Conservation (phyloP, 2,113 vertebrate genomes). For the Naja naja region DNA sequence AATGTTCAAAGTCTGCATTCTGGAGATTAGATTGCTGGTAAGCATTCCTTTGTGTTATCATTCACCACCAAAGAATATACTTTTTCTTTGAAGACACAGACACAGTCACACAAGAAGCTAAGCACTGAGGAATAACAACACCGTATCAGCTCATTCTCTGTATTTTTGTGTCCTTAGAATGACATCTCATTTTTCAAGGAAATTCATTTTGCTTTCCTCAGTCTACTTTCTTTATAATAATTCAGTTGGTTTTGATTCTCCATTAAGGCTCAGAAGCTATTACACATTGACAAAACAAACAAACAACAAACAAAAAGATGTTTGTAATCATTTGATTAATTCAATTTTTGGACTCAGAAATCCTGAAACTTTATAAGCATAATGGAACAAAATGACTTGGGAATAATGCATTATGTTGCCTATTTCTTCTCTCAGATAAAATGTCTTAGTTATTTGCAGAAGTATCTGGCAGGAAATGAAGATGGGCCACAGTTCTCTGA, state of each 20-base stretch:
- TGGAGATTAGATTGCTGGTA: slow-evolving; percentile 28
- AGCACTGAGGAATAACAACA: not conserved
- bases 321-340: not conserved
- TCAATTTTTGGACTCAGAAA: not conserved
- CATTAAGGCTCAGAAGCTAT: not conserved
- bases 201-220: not conserved
- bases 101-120: not conserved
- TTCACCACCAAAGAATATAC: not conserved
- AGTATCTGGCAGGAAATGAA: not conserved
- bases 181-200: not conserved
- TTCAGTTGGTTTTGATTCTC: not conserved
- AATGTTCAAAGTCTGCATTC: not conserved
- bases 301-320: not conserved
- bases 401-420: not conserved
- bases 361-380: not conserved
- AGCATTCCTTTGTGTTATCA: not conserved
- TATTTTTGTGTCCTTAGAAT: slow-evolving; percentile 6
- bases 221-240: not conserved
- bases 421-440: not conserved
- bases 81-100: not conserved
- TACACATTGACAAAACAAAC: not conserved
- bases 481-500: not conserved
- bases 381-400: not conserved
- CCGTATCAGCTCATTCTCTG: not conserved
- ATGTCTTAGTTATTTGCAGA: not conserved